Conservation (phyloP, 2,113 vertebrate species). For the Panthera leo region DNA sequence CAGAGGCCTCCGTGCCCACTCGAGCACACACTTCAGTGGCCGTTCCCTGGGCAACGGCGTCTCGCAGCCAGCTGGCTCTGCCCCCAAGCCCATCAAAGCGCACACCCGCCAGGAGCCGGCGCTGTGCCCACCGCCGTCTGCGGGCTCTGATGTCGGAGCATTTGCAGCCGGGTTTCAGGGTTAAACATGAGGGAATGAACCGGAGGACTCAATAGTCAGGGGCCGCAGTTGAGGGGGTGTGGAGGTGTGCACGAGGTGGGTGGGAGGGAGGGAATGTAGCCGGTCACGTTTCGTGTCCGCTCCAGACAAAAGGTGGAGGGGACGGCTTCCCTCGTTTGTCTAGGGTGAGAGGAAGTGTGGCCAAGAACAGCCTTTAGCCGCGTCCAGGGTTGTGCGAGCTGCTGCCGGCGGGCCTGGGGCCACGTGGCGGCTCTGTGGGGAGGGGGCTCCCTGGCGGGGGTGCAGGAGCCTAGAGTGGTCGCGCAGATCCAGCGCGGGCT, state of each 20-base stretch:
- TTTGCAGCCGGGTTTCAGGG: slow-evolving; percentile 76
- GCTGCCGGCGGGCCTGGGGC: background rate
- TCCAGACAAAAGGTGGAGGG: background rate
- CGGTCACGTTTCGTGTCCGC: background rate
- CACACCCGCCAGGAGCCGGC: slow-evolving; percentile 68
- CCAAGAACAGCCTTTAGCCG: background rate
- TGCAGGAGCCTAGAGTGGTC: background rate
- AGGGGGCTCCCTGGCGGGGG: background rate
- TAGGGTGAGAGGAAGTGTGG: background rate
- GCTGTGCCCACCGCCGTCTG: slow-evolving; percentile 74
- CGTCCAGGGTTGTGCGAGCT: accelerated
- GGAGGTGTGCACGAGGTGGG: background rate
- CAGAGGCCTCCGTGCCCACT: slow-evolving; percentile 82
- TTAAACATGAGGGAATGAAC: slow-evolving; percentile 70
- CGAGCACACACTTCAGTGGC: slow-evolving; percentile 82
- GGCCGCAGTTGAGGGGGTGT: accelerated
- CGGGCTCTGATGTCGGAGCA: slow-evolving; percentile 71
- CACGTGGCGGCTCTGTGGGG: background rate
- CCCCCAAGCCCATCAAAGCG: slow-evolving; percentile 81
- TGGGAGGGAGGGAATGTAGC: background rate
- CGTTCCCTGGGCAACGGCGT: slow-evolving; percentile 84
- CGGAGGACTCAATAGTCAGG: slow-evolving; percentile 44
- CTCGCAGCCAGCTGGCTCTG: slow-evolving; percentile 83
- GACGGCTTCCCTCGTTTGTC: background rate
- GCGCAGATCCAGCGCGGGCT: background rate